A percentile compares a stretch with the other conserved stretches of the same genome.
Evolutionary conservation across 2,888 invertebrate species (phyloP).

Genomic region (Helobdella robusta): DNA sequence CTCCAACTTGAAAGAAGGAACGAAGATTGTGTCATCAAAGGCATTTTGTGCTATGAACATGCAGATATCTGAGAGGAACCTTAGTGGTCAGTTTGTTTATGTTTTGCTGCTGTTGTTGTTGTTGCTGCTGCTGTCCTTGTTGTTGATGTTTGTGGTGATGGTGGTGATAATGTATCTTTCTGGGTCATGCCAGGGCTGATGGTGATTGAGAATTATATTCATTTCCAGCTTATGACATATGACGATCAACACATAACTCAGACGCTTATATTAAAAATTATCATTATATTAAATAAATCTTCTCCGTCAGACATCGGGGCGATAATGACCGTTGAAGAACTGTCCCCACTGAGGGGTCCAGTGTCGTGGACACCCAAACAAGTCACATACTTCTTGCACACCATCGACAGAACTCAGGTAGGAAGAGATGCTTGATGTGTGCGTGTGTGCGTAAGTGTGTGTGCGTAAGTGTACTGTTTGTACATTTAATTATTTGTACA

Average conservation of each 20-base stretch:
- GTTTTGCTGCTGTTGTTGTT: neutral
- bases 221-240: too few relatives aligned
- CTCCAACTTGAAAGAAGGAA: constrained; percentile 73
- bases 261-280: neutral
- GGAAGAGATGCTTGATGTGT: constrained; percentile 32
- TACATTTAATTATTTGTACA: neutral
- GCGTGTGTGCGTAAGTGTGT: neutral
- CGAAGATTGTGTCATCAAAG: constrained; percentile 93
- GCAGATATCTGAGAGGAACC: constrained; percentile 89
- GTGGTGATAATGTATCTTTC: too few relatives aligned
- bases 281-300: neutral
- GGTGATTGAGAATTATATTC: too few relatives aligned
- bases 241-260: too few relatives aligned
- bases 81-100: constrained; percentile 61
- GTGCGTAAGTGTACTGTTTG: neutral
- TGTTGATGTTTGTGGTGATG: neutral
- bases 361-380: constrained; percentile 99
- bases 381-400: constrained; percentile 94
- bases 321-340: constrained; percentile 94
- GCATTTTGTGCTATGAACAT: constrained; percentile 96
- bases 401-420: constrained; percentile 76
- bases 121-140: neutral
- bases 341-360: constrained; percentile 84
- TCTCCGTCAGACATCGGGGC: constrained; percentile 78
- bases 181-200: too few relatives aligned